These are phyloP conservation scores for Sander lucioperca DNA, from an alignment of 2,113 vertebrate genomes.

Conservation along the genomic window DNA sequence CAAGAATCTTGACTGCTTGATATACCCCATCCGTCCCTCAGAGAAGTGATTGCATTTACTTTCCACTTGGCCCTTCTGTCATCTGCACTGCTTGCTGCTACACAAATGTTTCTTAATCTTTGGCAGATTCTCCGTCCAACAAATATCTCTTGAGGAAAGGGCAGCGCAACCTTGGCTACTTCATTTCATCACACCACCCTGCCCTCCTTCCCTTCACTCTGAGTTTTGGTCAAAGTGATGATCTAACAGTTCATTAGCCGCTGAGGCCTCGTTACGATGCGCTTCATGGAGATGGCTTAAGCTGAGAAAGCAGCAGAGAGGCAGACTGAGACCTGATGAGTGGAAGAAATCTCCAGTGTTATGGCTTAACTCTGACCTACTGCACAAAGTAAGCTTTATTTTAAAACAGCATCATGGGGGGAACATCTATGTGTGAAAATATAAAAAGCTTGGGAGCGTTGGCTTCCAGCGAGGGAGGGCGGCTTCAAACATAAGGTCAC, in stretches of 20 bases:
- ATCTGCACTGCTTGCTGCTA: background rate
- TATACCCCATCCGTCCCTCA: slow-evolving; percentile 25
- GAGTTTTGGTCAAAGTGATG: slow-evolving; percentile 24
- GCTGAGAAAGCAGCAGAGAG: slow-evolving; percentile 10
- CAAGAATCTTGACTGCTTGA: slow-evolving; percentile 32
- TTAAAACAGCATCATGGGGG: background rate
- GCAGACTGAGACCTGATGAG: slow-evolving; percentile 3
- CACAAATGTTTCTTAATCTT: slow-evolving; percentile 33
- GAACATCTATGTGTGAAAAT: background rate
- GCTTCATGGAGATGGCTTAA: slow-evolving; percentile 20
- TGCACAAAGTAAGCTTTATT: background rate
- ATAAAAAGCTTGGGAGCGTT: background rate
- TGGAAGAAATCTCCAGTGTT: background rate
- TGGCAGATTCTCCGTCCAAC: slow-evolving; percentile 49
- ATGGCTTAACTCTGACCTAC: background rate
- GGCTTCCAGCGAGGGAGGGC: background rate
- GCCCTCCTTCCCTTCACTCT: background rate
- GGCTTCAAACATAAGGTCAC: slow-evolving; percentile 10
- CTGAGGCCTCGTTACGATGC: slow-evolving; percentile 35
- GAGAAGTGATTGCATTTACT: slow-evolving; percentile 39
- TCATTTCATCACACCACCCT: slow-evolving; percentile 32
- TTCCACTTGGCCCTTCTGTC: slow-evolving; percentile 7
- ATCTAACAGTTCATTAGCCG: slow-evolving; percentile 24
- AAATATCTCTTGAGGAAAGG: slow-evolving; percentile 55
- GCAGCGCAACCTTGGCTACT: slow-evolving; percentile 60